Evolutionary conservation across 2,888 invertebrate genomes (phyloP), one percentile per base, ranked within the genome.

Genomic region (Steromphala cineraria): DNA sequence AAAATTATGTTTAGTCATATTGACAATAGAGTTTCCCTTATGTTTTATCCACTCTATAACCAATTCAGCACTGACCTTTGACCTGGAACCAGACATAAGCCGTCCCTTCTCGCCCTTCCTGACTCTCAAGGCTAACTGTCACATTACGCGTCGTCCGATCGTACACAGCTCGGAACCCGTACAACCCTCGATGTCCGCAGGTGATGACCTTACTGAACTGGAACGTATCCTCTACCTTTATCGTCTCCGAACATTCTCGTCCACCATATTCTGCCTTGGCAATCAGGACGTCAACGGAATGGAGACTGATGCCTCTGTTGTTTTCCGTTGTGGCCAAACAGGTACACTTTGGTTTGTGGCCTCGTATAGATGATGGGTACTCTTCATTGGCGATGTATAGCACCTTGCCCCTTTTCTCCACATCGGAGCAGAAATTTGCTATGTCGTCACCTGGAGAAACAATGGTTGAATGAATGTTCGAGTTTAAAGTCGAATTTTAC

Each of bases 41-140:
- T 36, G 36, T 36, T 36, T 36, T 7, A 7, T 56, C 5, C 19
- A 56, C 19, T 2, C 7, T 21, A 24, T 56, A 1, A 55, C 13
- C n/a, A 31, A 36, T 71, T 19, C 4, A 0, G 19, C 19, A 75
- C 81, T 55, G 81, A 91, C 91, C 88, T 88, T 87, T 89, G 8
- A 87, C 85, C 75, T 90, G 90, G 10, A 89, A 82, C 89, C 90
- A 90, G 24, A 91, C 85, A 78, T 86, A 91, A 1, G 89, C 90
- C 62, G 87, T 84, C 13, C 87, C 84, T 17, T 89, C 87, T 8
- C 84, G 80, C 0, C 87, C 81, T 0, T 87, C 81, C 2, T 82
- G 81, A 75, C 85, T 90, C 31, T 88, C 85, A 21, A 91, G 82
- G 0, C 87, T 88, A 36, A 90, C 78, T 15, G 90, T 89, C 40